Evolutionary conservation across 2,113 vertebrate genomes (phyloP).

Genomic region (Cariama cristata): DNA sequence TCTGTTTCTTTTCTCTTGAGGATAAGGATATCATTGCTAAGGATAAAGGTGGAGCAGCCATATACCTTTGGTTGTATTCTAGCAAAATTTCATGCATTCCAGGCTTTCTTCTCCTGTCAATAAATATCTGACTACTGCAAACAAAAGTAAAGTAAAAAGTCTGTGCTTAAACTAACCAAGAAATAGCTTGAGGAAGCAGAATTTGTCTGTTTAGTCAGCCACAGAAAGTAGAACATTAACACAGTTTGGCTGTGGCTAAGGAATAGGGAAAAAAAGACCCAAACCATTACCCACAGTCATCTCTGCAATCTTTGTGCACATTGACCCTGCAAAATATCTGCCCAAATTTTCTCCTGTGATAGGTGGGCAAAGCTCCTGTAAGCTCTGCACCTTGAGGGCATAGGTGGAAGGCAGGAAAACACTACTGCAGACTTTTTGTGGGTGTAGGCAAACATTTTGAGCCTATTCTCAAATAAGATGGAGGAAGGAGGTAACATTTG

Average conservation of each 20-base stretch:
- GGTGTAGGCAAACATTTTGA: background rate
- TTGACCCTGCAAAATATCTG: background rate
- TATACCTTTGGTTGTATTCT: background rate
- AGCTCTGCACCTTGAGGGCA: background rate
- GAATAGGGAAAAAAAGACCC: rapidly evolving
- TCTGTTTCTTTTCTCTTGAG: background rate
- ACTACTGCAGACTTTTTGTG: background rate
- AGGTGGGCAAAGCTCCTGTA: background rate
- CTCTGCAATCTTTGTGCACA: background rate
- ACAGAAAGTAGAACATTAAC: background rate
- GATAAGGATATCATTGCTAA: background rate
- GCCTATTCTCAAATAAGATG: background rate
- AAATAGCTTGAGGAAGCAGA: background rate
- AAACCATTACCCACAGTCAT: background rate
- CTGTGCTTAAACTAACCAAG: background rate
- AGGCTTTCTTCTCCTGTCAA: background rate
- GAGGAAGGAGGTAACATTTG: background rate
- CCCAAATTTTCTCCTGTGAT: background rate
- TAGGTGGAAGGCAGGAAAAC: background rate
- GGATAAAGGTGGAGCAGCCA: background rate
- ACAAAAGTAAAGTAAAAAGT: background rate
- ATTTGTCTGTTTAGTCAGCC: background rate
- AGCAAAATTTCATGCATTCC: background rate
- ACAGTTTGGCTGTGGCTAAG: background rate
- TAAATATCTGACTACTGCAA: background rate